These are phyloP conservation scores for Ditylenchus weischeri DNA, from an alignment of 2,888 invertebrate genomes.

Conservation along the genomic window DNA sequence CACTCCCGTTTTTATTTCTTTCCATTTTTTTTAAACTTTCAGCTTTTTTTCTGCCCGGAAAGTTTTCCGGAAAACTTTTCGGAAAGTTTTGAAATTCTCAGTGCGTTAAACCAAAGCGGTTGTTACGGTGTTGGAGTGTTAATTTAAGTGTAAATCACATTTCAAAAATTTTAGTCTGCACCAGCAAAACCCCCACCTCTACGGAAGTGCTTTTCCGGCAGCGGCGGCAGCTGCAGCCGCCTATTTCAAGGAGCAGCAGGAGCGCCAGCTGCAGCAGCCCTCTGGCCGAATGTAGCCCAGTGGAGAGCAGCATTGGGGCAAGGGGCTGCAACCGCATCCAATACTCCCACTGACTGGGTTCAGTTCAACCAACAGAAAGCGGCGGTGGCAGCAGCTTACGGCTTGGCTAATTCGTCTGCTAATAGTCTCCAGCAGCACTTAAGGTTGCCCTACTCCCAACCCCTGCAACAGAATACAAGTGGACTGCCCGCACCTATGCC, in stretches of 20 bases:
- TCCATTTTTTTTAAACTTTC: no score
- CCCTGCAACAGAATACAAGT: background rate
- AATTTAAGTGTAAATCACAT: background rate
- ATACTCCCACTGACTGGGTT: slow-evolving; percentile 17
- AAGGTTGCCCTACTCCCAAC: background rate
- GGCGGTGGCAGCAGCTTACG: background rate
- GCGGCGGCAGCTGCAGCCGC: slow-evolving; percentile 25
- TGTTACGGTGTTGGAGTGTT: no score
- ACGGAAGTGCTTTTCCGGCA: slow-evolving; percentile 26
- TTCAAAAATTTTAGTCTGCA: slow-evolving; percentile 18
- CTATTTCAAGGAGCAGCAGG: slow-evolving; percentile 11
- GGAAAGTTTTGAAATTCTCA: no score
- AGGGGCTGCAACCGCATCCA: background rate
- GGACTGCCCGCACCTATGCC: slow-evolving; percentile 6
- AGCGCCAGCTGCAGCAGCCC: slow-evolving; percentile 19
- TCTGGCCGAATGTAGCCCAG: slow-evolving; percentile 20
- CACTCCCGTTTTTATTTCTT: no score
- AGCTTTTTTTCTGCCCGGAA: no score
- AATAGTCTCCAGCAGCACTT: slow-evolving; percentile 1
- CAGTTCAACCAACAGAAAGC: slow-evolving; percentile 20
- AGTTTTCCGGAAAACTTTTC: no score
- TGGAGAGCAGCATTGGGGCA: slow-evolving; percentile 16
- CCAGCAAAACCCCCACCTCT: slow-evolving; percentile 24
- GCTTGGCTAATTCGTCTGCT: background rate
- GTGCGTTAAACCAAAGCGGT: no score